Percentiles rank a stretch among this genome's conserved stretches.
Evolutionary conservation across 2,888 invertebrate genomes (phyloP).

Genomic region (Drosophila lacicola): DNA sequence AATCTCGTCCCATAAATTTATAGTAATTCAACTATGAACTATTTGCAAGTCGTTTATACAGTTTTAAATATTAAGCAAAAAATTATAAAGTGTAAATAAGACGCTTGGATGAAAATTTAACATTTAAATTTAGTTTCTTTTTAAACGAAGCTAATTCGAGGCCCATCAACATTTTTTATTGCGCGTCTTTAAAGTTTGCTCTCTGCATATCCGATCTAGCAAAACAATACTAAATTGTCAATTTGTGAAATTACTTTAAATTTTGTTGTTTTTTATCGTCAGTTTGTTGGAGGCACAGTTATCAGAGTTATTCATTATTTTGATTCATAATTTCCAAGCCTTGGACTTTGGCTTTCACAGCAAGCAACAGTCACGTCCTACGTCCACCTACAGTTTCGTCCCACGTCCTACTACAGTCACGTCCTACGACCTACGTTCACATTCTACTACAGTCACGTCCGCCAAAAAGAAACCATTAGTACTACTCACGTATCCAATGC

Average conservation of each 20-base stretch:
- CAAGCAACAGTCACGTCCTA: constrained; percentile 1
- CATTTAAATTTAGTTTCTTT: neutral
- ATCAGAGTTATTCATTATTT: constrained; percentile 10
- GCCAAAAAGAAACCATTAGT: neutral
- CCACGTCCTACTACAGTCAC: constrained; percentile 10
- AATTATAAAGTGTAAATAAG: no score
- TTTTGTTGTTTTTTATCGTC: constrained; percentile 12
- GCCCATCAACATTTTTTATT: no score
- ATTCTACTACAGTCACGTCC: constrained; percentile 17
- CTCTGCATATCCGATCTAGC: no score
- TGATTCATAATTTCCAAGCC: constrained; percentile 5
- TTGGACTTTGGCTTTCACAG: neutral
- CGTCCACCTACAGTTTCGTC: constrained; percentile 11
- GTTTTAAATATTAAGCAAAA: no score
- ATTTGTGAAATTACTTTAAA: neutral
- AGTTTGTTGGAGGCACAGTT: neutral
- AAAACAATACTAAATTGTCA: no score
- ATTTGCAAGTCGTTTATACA: no score
- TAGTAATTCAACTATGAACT: no score
- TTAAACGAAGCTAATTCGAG: neutral
- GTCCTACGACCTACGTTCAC: constrained; percentile 2
- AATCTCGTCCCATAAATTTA: no score
- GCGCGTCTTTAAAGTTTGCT: no score
- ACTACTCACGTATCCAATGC: constrained; percentile 91
- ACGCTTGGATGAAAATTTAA: no score